Base-by-base conservation (phyloP, 1,140 invertebrate species). In the Drosophila subpulchrella region DNA sequence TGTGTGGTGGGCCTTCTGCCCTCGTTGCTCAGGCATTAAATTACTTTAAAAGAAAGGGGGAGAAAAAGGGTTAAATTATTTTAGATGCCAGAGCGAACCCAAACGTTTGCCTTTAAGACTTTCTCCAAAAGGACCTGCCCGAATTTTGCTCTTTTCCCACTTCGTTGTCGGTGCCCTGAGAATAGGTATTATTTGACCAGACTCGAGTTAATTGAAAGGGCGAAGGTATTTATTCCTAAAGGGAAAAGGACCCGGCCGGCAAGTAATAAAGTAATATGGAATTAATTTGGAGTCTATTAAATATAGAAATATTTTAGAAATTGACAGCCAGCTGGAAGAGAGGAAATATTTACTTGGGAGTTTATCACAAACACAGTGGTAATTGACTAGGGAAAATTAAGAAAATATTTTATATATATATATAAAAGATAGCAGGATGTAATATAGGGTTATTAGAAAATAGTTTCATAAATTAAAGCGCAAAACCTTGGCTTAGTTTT, bases 1-100 rank as follows among this genome's bases (percentile, higher is more conserved):
- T 74, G 70, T 39, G 61, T 67, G 42, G 61, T 67, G 42, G 67
- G 65, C 32, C 32, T 10, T 55, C 42, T 58, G 41, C 30, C 54
- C 6, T 55, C 44, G 36, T 66, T 42, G 27, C 54, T 70, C 17
- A 53, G 75, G 83, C 84, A 81, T 88, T 88, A 88, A 88, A 88
- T 88, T 77, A 73, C 79, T 83, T 82, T 67, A 83, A 85, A 66
- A 48, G 53, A 78, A 56, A 65, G 62, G 60, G 66, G 55, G 12
- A 57, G 27, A 80, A 79, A 86, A 83, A 78, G 75, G 67, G 74
- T 70, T 46, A 66, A 88, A 86, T 88, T 82, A 82, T 83, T 86
- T 86, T 81, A 86, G 73, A 65, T 78, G 68, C 60, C 41, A 51
- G 44, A 36, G 39, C 24, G 39, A 57, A 46, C 47, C 36, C 62